These are phyloP conservation scores for Astreopora myriophthalma DNA, from an alignment of 64 coral and sea anemone genomes.

Conservation along the genomic window DNA sequence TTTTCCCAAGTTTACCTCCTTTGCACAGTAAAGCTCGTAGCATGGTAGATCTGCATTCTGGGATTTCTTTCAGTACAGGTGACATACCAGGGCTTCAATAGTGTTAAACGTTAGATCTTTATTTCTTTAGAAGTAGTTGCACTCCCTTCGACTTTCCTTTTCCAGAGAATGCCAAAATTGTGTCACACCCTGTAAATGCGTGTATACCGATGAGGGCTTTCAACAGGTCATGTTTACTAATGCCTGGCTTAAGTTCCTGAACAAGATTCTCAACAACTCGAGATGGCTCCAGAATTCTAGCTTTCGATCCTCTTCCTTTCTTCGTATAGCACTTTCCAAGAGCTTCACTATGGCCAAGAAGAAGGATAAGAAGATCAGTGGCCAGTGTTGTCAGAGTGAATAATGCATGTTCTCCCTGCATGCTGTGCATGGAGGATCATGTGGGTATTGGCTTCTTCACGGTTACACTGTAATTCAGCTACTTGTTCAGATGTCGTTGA, in stretches of 20 bases:
- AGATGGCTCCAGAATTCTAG: conserved; percentile 11
- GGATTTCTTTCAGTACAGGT: conserved; percentile 50
- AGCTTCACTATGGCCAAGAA: conserved; percentile 8
- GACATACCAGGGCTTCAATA: neutral
- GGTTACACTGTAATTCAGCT: conserved; percentile 22
- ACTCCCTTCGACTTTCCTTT: conserved; percentile 58
- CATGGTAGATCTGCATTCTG: conserved; percentile 47
- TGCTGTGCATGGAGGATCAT: conserved; percentile 3
- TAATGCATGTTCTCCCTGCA: neutral
- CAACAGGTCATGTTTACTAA: conserved; percentile 30
- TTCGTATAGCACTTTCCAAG: conserved; percentile 30
- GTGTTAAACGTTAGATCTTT: conserved; percentile 20
- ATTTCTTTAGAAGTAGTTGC: conserved; percentile 46
- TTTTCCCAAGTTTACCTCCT: conserved; percentile 63
- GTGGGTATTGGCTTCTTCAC: conserved; percentile 38
- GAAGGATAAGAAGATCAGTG: conserved; percentile 34
- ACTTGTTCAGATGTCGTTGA: neutral
- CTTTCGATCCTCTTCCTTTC: conserved; percentile 27
- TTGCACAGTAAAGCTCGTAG: conserved; percentile 63
- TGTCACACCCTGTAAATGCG: conserved; percentile 45
- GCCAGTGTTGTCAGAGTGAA: conserved; percentile 25
- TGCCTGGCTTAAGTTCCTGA: neutral
- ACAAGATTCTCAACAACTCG: neutral
- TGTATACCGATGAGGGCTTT: conserved; percentile 37
- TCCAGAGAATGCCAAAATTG: conserved; percentile 55